Conservation (phyloP, 2,888 invertebrate species). For the Lasioglossum pauxillum region DNA sequence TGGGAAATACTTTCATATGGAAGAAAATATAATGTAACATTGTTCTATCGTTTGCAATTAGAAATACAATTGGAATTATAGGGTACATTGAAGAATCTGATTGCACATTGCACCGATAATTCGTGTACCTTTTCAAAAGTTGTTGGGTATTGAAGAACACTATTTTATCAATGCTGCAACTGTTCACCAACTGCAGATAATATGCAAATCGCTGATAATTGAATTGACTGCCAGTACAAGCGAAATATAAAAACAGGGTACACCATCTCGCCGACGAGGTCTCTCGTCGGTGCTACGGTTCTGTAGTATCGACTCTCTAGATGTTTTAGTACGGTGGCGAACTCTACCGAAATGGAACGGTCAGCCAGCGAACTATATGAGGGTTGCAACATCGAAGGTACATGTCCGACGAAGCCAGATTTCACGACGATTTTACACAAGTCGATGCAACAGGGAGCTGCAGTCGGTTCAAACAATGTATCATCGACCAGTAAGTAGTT, state of each 20-base stretch:
- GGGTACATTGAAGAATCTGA: background rate
- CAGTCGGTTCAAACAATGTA: background rate
- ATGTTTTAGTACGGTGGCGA: too few relatives aligned
- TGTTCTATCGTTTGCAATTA: background rate
- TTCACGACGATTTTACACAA: too few relatives aligned
- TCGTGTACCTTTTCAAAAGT: too few relatives aligned
- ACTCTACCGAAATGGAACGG: too few relatives aligned
- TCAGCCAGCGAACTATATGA: too few relatives aligned
- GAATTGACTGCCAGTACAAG: background rate
- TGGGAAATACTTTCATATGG: background rate
- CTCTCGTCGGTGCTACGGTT: too few relatives aligned
- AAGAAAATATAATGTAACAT: background rate
- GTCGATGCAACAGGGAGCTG: conserved; percentile 1
- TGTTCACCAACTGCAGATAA: background rate
- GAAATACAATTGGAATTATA: background rate
- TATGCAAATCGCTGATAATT: background rate
- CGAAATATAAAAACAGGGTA: too few relatives aligned
- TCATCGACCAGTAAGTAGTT: background rate
- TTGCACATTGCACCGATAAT: background rate
- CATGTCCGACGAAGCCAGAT: too few relatives aligned
- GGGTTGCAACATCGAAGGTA: too few relatives aligned
- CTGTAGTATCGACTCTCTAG: too few relatives aligned
- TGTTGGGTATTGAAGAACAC: background rate
- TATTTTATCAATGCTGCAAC: background rate
- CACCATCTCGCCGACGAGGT: too few relatives aligned